phyloP scores from a whole-genome alignment of 2,113 vertebrate species.

The Hemichromis elongatus region DNA sequence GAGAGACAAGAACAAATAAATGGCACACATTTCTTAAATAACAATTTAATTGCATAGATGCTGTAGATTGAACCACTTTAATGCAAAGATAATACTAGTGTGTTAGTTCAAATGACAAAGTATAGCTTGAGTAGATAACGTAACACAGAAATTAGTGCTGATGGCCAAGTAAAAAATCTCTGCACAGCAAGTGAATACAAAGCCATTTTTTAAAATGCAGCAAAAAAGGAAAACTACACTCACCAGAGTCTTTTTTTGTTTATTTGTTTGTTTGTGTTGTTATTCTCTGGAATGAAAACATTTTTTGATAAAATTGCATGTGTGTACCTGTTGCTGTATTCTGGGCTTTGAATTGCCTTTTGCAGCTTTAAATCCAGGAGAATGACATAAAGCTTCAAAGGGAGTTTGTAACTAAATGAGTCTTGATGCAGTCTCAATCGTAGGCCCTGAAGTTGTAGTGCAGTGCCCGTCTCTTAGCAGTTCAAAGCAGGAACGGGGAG shows the following conservation, averaged over 20 bases:
- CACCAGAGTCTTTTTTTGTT: not conserved
- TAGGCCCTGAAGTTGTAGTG: constrained; percentile 7
- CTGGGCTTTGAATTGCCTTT: not conserved
- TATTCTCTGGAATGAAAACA: not conserved
- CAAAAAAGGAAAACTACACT: not conserved
- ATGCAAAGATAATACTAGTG: not conserved
- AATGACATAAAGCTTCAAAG: not conserved
- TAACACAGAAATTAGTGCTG: not conserved
- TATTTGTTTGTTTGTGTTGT: not conserved
- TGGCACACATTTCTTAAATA: not conserved
- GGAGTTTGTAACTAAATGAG: not conserved
- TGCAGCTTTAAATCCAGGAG: not conserved
- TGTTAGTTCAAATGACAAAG: not conserved
- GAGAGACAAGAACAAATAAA: not conserved
- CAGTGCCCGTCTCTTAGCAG: constrained; percentile 24
- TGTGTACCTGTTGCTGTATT: not conserved
- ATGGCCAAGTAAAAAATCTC: not conserved
- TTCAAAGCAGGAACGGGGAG: constrained; percentile 45
- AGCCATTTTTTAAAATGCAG: not conserved
- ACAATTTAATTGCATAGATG: not conserved
- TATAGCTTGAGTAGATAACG: not conserved
- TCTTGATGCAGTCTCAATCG: not conserved
- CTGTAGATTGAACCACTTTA: not conserved
- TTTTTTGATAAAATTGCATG: not conserved
- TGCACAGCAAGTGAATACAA: not conserved